These are phyloP conservation scores for Cremastobaeus sp. DNA, from an alignment of 2,888 invertebrate species.

Conservation along the genomic window DNA sequence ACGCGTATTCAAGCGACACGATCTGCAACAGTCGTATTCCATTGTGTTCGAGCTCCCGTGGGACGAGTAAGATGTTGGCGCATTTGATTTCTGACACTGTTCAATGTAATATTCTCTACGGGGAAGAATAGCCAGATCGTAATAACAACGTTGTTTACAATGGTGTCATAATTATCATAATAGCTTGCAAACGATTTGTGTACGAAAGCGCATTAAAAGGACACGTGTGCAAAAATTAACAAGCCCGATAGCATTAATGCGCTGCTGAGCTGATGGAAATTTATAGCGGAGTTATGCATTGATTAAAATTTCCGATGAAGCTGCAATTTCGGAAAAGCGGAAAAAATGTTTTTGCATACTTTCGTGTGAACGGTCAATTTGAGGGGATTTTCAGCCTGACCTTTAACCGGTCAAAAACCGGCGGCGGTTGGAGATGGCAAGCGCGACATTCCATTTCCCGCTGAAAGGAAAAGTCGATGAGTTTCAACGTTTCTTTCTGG, in stretches of 20 bases:
- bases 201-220: not conserved
- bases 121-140: conserved; percentile 49
- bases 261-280: no score
- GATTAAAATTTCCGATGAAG: no score
- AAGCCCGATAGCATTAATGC: no score
- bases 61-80: conserved; percentile 59
- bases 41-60: conserved; percentile 51
- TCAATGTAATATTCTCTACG: conserved; percentile 56
- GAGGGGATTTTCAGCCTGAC: no score
- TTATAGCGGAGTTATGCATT: no score
- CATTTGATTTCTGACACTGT: conserved; percentile 58
- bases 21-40: conserved; percentile 57
- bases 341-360: no score
- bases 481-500: conserved; percentile 13
- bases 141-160: conserved; percentile 59
- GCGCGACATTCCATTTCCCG: no score
- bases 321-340: no score
- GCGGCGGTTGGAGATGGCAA: no score
- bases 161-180: conserved; percentile 53
- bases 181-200: conserved; percentile 18
- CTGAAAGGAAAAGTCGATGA: conserved; percentile 19
- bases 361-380: no score
- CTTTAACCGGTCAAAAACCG: no score
- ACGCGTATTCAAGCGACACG: conserved; percentile 56
- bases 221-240: conserved; percentile 10